Evolutionary conservation across 2,797 vertebrate genomes (phyloP), one percentile per base, ranked within the genome.

Genomic region (Sebastes melanostomus): DNA sequence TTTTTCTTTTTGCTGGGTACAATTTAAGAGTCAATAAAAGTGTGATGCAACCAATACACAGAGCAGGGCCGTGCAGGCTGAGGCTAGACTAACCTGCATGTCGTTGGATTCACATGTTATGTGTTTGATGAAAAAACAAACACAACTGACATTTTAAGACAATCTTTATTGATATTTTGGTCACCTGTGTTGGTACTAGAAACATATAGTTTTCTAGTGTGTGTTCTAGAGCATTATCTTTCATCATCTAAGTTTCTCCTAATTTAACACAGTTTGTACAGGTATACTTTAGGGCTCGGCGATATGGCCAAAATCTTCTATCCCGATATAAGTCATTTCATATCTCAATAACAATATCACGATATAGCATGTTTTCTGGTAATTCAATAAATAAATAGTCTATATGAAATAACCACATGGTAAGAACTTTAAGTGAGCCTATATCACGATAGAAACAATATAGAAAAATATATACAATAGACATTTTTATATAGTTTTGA

Each of bases 101-200:
- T 84, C 74, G 58, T 62, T 77, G 82, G 68, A 78, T 68, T 76
- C 1, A 0, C 74, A 59, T 74, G 78, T 77, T 67, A 11, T 81
- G 66, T 86, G 86, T 93, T 89, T 94, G 77, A 86, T 85, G 86
- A 84, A 83, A 90, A 92, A 92, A 84, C 62, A 90, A 93, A 90
- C 87, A 89, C 78, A 58, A 55, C 75, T 92, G 82, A 93, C 89
- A 88, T 93, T 93, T 93, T 73, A 80, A 80, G 52, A 70, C 34
- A 7, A 60, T 83, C 78, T 86, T 81, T 76, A 69, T 55, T 72
- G 78, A 84, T 82, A 80, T 61, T 86, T 77, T 74, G 56, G 79
- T 87, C 76, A 82, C 46, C 52, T 75, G 42, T 91, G 81, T 91
- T 86, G 29, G 12, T 72, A 82, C 25, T 86, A 76, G 10, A 91